Percentiles rank a stretch among this genome's conserved stretches.
These are phyloP conservation scores for Lamprotornis superbus DNA, from an alignment of 2,113 vertebrate genomes.

Conservation along the genomic window DNA sequence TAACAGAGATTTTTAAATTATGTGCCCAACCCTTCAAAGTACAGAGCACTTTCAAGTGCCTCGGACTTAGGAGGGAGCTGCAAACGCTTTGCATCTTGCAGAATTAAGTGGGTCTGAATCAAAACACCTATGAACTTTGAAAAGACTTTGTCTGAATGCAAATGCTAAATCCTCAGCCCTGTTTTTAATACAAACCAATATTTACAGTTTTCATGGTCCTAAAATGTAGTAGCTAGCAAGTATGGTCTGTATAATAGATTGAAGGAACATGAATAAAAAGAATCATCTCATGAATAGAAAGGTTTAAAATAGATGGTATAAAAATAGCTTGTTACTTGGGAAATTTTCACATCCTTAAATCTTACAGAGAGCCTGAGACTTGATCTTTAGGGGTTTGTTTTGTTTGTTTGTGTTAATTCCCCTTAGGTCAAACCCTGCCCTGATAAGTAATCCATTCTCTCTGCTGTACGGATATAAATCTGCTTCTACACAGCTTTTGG, in stretches of 20 bases:
- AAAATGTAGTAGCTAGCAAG: conserved; percentile 9
- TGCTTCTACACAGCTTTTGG: background rate
- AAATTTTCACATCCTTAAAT: conserved; percentile 44
- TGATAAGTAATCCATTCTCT: background rate
- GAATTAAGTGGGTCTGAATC: background rate
- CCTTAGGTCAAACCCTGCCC: background rate
- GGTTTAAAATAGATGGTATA: conserved; percentile 58
- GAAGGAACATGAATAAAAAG: conserved; percentile 41
- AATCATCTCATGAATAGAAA: conserved; percentile 32
- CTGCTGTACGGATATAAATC: background rate
- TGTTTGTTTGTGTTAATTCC: background rate
- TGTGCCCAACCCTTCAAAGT: conserved; percentile 26
- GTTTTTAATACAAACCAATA: conserved; percentile 5
- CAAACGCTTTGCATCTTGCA: background rate
- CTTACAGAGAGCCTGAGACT: background rate
- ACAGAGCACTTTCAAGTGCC: background rate
- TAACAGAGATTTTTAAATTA: conserved; percentile 42
- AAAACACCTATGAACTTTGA: background rate
- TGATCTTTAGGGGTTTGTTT: background rate
- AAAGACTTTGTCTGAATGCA: background rate
- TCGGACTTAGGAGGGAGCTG: background rate
- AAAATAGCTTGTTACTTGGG: conserved; percentile 63
- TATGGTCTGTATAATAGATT: background rate
- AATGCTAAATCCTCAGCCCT: background rate
- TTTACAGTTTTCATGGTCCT: conserved; percentile 16